Base-by-base conservation (phyloP, 2,113 vertebrate species). In the Pyxicephalus adspersus region DNA sequence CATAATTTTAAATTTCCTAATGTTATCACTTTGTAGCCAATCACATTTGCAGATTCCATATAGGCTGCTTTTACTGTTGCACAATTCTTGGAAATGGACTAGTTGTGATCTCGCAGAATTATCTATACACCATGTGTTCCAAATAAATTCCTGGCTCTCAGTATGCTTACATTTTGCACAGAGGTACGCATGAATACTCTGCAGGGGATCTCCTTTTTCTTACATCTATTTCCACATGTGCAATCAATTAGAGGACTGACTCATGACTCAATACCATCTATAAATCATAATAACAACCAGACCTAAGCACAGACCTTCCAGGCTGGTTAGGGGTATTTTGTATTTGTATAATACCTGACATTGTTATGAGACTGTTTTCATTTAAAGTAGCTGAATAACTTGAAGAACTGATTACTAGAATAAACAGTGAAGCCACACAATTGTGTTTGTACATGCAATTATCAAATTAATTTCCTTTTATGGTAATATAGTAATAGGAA, bases 71-170 rank as follows among this genome's bases (percentile, higher is more conserved):
- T 73, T 57, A 64, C 74, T 75, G 70, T 58, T 82, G 28, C 71
- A 66, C 23, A 75, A 66, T 82, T 64, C 80, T 75, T 75, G 79
- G 79, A 81, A 81, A 64, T 57, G 45, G 55, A 64, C 64, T 54
- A 73, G 80, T 64, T 74, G 86, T 61, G 87, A 76, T 85, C 83
- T 82, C 61, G n/a, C 18, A 3, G 82, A 83, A 76, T 85, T 82
- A 83, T 72, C 83, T 57, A 61, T 82, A 85, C 29, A 75, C 83
- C 91, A 92, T 90, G 86, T 93, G 91, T 87, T 92, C 87, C 86
- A 84, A 88, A 94, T 93, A 90, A 91, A 52, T 4, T 3, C 11
- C 79, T 87, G 90, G 87, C 89, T 85, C 65, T 5, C 57, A 84
- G 85, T 84, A 89, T 86, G 86, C 85, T 88, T 87, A 89, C 86